Conservation (phyloP, 2,797 vertebrate genomes). For the Neostethus bicornis region DNA sequence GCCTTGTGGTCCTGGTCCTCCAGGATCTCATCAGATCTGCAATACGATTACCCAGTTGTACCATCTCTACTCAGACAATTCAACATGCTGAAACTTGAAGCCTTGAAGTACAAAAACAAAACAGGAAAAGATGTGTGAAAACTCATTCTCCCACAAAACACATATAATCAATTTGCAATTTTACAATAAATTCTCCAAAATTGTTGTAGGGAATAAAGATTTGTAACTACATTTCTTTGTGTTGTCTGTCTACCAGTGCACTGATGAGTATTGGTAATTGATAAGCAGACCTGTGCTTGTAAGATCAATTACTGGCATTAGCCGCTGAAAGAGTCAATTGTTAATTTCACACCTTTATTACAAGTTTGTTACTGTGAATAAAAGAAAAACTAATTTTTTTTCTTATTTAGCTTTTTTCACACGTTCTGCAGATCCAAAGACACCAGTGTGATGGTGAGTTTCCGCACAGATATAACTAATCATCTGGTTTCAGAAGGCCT, state of each 20-base stretch:
- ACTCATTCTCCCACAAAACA: background rate
- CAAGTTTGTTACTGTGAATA: slow-evolving; percentile 23
- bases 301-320: slow-evolving; percentile 58
- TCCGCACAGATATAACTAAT: slow-evolving; percentile 36
- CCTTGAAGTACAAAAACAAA: slow-evolving; percentile 26
- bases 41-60: no score
- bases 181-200: background rate
- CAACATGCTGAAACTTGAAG: no score
- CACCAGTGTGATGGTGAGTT: slow-evolving; percentile 34
- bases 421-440: slow-evolving; percentile 18
- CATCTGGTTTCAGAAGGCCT: slow-evolving; percentile 33
- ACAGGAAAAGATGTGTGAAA: slow-evolving; percentile 2
- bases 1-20: no score
- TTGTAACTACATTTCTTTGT: slow-evolving; percentile 24
- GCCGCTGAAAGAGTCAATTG: slow-evolving; percentile 61
- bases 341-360: slow-evolving; percentile 31
- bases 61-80: no score
- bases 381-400: slow-evolving; percentile 22
- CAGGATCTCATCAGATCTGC: no score
- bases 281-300: slow-evolving; percentile 57
- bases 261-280: slow-evolving; percentile 64
- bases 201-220: slow-evolving; percentile 28
- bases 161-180: background rate
- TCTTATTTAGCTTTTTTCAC: slow-evolving; percentile 19
- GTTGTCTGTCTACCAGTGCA: slow-evolving; percentile 27